Evolutionary conservation across 2,113 vertebrate genomes (phyloP), one percentile per base, ranked within the genome.

Genomic region (Entelurus aequoreus): DNA sequence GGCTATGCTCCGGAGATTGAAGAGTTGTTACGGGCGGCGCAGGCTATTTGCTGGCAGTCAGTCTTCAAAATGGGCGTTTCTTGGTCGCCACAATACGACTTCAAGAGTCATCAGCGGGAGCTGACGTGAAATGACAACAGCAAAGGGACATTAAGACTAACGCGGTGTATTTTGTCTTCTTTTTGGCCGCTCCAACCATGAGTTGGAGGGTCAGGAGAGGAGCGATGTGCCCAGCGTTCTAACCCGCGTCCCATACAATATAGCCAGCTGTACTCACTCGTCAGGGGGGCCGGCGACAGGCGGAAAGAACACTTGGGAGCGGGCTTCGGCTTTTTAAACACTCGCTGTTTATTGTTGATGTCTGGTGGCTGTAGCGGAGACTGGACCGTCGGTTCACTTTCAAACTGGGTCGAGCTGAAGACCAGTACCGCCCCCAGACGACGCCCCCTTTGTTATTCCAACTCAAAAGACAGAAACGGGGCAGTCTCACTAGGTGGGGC

Each of bases 341-440:
- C 35, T 62, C 16, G 6, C 54, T 71, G 69, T 14, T 46, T 72
- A 60, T 71, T 82, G 80, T 77, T 82, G 79, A 73, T 80, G 82
- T 84, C 81, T 73, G 48, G 71, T 19, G 60, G 61, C 48, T 74
- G 79, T 49, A 78, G 65, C 73, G 50, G 72, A 63, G 70, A 83
- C 81, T 83, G 73, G 59, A 82, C 38, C 54, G 58, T 64, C 72
- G 73, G 42, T 74, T 76, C 83, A 77, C 79, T 78, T 85, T 86
- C 80, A 83, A 86, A 86, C 81, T 81, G 84, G 86, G 76, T 80
- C 75, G 81, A 84, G 69, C 81, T 72, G 10, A 13, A 62, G 50
- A 14, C 0, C 36, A 37, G 35, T 35, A 40, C 59, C 86, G 59
- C 81, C 84, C 80, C n/a, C 66, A 28, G 12, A 69, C 10, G 48